Conservation (phyloP, 2,888 invertebrate species). For the Tenthredo livida region DNA sequence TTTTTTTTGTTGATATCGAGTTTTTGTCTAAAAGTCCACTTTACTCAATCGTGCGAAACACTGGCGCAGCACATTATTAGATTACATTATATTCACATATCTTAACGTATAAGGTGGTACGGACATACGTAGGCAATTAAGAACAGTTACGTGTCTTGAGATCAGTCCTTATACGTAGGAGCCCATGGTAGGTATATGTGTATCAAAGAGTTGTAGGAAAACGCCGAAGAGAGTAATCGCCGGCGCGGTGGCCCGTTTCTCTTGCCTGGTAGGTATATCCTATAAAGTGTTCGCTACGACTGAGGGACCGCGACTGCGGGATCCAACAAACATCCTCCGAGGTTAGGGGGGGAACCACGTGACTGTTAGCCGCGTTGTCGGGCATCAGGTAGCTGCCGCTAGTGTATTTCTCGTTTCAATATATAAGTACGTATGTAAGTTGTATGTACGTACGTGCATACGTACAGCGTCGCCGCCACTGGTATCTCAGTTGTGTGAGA, state of each 20-base stretch:
- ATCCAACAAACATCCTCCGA: slow-evolving; percentile 74
- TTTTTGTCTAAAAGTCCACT: neutral
- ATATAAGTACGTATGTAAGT: neutral
- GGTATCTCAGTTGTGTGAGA: slow-evolving; percentile 34
- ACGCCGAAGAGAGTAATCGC: neutral
- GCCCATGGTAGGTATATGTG: neutral
- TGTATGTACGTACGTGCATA: slow-evolving; percentile 45
- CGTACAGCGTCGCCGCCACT: slow-evolving; percentile 65
- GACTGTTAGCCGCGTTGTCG: slow-evolving; percentile 67
- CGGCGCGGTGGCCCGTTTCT: slow-evolving; percentile 3
- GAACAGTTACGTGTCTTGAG: neutral
- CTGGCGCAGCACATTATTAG: neutral
- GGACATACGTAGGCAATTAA: neutral
- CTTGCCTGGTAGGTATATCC: neutral
- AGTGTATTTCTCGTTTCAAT: slow-evolving; percentile 56
- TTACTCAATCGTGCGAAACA: neutral
- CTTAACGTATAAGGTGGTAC: neutral
- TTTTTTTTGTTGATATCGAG: neutral
- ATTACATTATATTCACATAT: neutral
- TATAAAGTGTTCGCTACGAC: slow-evolving; percentile 44
- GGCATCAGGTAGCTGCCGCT: slow-evolving; percentile 67
- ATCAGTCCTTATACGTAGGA: neutral
- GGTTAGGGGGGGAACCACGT: slow-evolving; percentile 70
- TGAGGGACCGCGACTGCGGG: slow-evolving; percentile 71
- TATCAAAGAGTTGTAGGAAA: neutral